Base-by-base conservation (phyloP, 2,888 invertebrate genomes). In the Volucella bombylans region DNA sequence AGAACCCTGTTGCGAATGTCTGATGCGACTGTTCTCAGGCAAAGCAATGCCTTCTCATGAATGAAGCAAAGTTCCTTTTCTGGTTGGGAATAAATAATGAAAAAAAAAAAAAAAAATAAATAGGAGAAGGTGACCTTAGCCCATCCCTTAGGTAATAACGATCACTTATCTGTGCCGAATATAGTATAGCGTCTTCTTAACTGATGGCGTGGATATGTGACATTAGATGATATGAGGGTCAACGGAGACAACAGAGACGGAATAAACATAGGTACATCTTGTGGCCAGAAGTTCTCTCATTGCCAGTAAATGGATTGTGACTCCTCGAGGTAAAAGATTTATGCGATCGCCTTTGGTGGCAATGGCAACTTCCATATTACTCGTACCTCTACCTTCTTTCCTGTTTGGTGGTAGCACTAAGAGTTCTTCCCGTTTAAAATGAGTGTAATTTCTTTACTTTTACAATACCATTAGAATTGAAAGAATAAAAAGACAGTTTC, bases 1-100 rank as follows among this genome's bases (percentile, higher is more conserved):
- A 77, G 80, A 76, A 81, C 85, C 85, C 85, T 85, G 85, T 85
- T 85, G 85, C 85, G 81, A 85, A 85, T 85, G 85, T 85, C 85
- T 85, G 76, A 76, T 74, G 76, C 76, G 18, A 81, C 77, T 81
- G 77, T 85, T 76, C 76, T 61, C 76, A 68, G 71, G 54, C 62
- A 55, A 49, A 71, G 74, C 57, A 39, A n/a, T 23, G 31, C 31
- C 31, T 6, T 31, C 55, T 41, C 72, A 72, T 85, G 85, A 80
- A 85, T 85, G 81, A 85, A 85, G 43, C 23, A 15, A 9, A 61
- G 45, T 71, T 78, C 49, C 55, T 74, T 65, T 14, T 49, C 12
- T 23, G 15, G 76, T 23, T 49, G 8, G 23, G 52, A 71, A 47
- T 45, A 41, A 15, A 11, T 11, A 41, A 65, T 8, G 11, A 10